Evolutionary conservation across 1,140 invertebrate species (phyloP).

Genomic region (Pinna nobilis): DNA sequence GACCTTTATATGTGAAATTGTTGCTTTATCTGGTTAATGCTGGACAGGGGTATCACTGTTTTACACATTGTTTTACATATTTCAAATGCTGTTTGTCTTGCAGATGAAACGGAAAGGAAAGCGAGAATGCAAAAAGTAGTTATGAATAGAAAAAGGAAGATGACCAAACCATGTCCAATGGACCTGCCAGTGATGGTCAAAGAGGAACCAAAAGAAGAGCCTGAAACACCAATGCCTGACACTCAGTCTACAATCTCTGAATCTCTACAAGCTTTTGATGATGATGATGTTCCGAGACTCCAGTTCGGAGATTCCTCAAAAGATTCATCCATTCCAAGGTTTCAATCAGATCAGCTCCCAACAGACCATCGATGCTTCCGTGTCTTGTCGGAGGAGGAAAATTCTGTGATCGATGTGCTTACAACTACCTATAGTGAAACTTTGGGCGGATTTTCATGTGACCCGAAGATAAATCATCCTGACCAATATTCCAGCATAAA

Average conservation of each 20-base stretch:
- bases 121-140: slow-evolving; percentile 57
- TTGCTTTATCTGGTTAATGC: neutral
- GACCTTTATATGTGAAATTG: neutral
- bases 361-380: slow-evolving; percentile 48
- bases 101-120: slow-evolving; percentile 57
- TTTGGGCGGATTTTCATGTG: slow-evolving; percentile 37
- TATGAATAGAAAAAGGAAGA: slow-evolving; percentile 49
- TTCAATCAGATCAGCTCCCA: slow-evolving; percentile 23
- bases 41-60: neutral
- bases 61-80: neutral
- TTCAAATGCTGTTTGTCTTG: no score
- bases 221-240: neutral
- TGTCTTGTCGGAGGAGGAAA: slow-evolving; percentile 42
- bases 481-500: slow-evolving; percentile 56
- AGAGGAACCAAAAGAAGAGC: slow-evolving; percentile 32
- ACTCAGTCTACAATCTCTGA: neutral
- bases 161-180: slow-evolving; percentile 2
- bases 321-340: slow-evolving; percentile 2
- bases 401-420: slow-evolving; percentile 43
- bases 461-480: slow-evolving; percentile 9
- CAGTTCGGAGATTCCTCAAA: neutral
- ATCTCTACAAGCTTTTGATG: neutral
- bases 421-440: slow-evolving; percentile 47
- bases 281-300: neutral
- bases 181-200: slow-evolving; percentile 23